Percentiles rank a stretch among this genome's conserved stretches.
These are phyloP conservation scores for Misgurnus anguillicaudatus DNA, from an alignment of 2,113 vertebrate species.

Conservation along the genomic window DNA sequence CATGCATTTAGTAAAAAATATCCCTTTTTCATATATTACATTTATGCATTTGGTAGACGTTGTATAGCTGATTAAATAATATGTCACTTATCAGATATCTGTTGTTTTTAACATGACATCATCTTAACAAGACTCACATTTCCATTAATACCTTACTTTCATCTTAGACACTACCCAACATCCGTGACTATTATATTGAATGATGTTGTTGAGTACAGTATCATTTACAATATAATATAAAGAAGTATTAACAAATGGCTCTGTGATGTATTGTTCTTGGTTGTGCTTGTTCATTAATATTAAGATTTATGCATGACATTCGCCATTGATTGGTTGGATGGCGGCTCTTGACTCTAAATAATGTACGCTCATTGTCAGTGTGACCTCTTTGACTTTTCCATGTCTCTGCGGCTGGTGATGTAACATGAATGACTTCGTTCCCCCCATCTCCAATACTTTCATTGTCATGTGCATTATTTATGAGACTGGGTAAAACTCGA, in stretches of 20 bases:
- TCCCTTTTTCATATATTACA: too few relatives aligned
- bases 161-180: too few relatives aligned
- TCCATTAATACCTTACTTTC: too few relatives aligned
- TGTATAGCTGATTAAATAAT: too few relatives aligned
- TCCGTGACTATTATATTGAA: not conserved
- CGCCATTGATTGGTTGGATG: not conserved
- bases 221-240: not conserved
- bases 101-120: too few relatives aligned
- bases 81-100: too few relatives aligned
- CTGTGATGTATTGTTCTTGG: not conserved
- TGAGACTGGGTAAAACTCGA: not conserved
- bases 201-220: not conserved
- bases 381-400: slow-evolving; percentile 21
- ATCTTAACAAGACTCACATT: too few relatives aligned
- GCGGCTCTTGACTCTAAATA: slow-evolving; percentile 2
- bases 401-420: slow-evolving; percentile 21
- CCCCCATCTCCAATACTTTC: slow-evolving; percentile 3
- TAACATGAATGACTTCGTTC: slow-evolving; percentile 3
- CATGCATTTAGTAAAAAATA: too few relatives aligned
- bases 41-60: too few relatives aligned
- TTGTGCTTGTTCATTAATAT: not conserved
- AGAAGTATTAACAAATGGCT: not conserved
- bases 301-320: slow-evolving; percentile 3
- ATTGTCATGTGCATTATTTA: slow-evolving; percentile 33
- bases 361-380: not conserved